These are phyloP conservation scores for Nebria salina DNA, from an alignment of 2,888 invertebrate species.

Conservation along the genomic window DNA sequence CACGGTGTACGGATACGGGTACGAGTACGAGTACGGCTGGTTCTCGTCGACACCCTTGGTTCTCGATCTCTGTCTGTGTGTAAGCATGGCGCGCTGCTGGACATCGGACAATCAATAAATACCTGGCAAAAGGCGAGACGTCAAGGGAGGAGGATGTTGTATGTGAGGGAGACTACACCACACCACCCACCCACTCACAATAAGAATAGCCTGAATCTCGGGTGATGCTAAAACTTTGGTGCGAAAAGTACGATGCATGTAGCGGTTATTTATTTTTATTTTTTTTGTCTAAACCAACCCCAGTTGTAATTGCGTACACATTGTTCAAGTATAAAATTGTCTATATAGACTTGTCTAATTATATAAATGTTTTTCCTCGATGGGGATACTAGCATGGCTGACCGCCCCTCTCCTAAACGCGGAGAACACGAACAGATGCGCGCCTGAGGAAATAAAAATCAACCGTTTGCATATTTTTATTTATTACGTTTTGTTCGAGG, in stretches of 20 bases:
- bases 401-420: not conserved
- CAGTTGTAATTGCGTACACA: no score
- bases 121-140: slow-evolving; percentile 27
- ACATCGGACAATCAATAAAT: slow-evolving; percentile 55
- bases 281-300: no score
- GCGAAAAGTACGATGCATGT: not conserved
- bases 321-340: not conserved
- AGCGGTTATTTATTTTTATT: not conserved
- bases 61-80: slow-evolving; percentile 50
- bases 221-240: not conserved
- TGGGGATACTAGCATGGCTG: not conserved
- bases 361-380: not conserved
- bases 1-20: not conserved
- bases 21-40: slow-evolving; percentile 22
- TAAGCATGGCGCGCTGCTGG: slow-evolving; percentile 47
- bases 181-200: slow-evolving; percentile 23
- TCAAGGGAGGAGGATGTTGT: not conserved
- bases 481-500: not conserved
- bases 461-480: not conserved
- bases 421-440: not conserved
- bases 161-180: not conserved
- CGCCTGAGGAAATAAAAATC: slow-evolving; percentile 1
- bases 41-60: slow-evolving; percentile 52
- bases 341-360: not conserved
- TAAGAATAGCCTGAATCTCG: slow-evolving; percentile 23